Evolutionary conservation across 2,113 vertebrate genomes (phyloP).

Genomic region (Catagonus wagneri): DNA sequence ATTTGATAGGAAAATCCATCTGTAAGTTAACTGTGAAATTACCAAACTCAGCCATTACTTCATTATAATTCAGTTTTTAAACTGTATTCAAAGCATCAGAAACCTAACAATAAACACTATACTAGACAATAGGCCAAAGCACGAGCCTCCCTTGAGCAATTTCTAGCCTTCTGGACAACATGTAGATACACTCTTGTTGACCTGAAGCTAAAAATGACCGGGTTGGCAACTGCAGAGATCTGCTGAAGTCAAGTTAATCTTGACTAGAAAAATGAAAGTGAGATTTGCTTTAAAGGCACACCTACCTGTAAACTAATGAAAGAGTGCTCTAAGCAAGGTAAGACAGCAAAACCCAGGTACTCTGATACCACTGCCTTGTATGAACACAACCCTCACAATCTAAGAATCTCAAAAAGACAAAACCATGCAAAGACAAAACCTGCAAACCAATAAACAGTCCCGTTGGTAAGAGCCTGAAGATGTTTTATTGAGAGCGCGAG

Average conservation of each 20-base stretch:
- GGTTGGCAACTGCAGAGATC: neutral
- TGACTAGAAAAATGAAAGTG: conserved; percentile 62
- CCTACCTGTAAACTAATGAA: neutral
- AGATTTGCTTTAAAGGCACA: neutral
- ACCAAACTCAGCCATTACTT: conserved; percentile 43
- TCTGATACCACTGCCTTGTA: neutral
- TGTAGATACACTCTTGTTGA: neutral
- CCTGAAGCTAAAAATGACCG: conserved; percentile 34
- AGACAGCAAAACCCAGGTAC: neutral
- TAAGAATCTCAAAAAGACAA: neutral
- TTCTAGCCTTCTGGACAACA: conserved; percentile 18
- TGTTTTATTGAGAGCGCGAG: neutral
- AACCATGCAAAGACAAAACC: neutral
- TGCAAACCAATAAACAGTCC: neutral
- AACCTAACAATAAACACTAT: neutral
- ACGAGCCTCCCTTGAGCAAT: neutral
- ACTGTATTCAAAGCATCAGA: neutral
- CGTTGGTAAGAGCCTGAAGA: neutral
- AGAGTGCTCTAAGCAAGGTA: neutral
- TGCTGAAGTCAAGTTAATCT: neutral
- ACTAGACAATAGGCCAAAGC: neutral
- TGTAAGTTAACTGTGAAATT: conserved; percentile 29
- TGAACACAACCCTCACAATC: neutral
- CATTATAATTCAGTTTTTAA: conserved; percentile 1
- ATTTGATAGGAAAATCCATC: conserved; percentile 37